phyloP scores from a whole-genome alignment of 2,797 vertebrate genomes.

The Triplophysa bombifrons region DNA sequence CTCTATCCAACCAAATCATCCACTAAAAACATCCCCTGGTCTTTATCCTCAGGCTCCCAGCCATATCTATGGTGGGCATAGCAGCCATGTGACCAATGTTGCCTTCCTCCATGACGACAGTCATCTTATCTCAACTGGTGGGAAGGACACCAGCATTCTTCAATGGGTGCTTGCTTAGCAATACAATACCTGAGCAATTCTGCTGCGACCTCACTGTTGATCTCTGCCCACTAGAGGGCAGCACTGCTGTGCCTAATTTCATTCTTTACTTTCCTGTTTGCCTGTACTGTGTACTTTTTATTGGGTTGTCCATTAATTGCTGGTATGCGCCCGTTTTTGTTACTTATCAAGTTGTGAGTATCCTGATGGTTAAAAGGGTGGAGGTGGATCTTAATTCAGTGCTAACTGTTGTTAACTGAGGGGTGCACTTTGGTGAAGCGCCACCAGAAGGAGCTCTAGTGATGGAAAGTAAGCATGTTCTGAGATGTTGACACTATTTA shows the following conservation, averaged over 20 bases:
- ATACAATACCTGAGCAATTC: conserved; percentile 43
- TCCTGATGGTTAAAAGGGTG: conserved; percentile 12
- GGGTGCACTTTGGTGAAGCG: conserved; percentile 52
- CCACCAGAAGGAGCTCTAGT: conserved; percentile 67
- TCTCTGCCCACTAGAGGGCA: conserved; percentile 71
- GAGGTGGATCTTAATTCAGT: conserved; percentile 29
- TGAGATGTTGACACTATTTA: conserved; percentile 57
- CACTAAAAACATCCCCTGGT: neutral
- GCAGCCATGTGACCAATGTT: conserved; percentile 93
- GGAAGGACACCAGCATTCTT: conserved; percentile 89
- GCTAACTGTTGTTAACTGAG: conserved; percentile 18
- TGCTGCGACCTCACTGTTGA: conserved; percentile 61
- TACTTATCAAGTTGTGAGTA: conserved; percentile 11
- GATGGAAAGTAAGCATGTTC: conserved; percentile 68
- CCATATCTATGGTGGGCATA: conserved; percentile 87
- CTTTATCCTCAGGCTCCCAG: conserved; percentile 77
- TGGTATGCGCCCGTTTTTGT: conserved; percentile 30
- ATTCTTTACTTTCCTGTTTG: conserved; percentile 43
- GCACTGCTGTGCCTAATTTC: conserved; percentile 73
- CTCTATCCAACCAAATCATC: neutral
- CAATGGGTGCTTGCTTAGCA: conserved; percentile 84
- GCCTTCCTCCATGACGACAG: conserved; percentile 88
- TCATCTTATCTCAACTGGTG: conserved; percentile 84
- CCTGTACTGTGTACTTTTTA: conserved; percentile 33
- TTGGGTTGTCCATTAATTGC: conserved; percentile 41